Evolutionary conservation across 2,888 invertebrate genomes (phyloP), one percentile per base, ranked within the genome.

Genomic region (Luperina testacea): DNA sequence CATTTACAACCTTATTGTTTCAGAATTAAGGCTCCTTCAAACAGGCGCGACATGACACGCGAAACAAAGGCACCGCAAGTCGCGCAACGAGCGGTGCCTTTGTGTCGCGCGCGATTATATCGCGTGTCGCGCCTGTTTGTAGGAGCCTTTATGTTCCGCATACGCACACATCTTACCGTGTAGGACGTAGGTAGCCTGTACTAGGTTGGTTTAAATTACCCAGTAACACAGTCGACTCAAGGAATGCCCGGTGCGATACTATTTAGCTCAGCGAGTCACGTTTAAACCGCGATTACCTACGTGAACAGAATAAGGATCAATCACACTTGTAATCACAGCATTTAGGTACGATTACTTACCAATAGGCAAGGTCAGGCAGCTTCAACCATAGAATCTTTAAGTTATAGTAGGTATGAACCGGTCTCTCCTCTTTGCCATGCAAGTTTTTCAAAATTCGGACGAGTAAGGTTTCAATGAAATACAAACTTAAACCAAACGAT

Each of bases 281-380:
- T 85, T 77, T 38, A 45, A 53, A 68, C 71, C 67, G 67, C 82
- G 82, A 82, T 80, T 68, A 70, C 32, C 48, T 84, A 83, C 85
- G 83, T 83, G 83, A 48, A 27, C 27, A 17, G 85, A 84, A 85
- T 84, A 45, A 57, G 69, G 48, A 84, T 81, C 68, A 65, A 77
- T 72, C 51, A 75, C 71, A 76, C 59, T 63, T 75, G 67, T 68
- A 80, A 64, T 68, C 68, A 53, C 38, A 6, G 11, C 51, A 64
- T 73, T 71, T 68, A 48, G 6, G 65, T 83, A 38, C 48, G 27
- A 74, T 74, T 64, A 64, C 45, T 64, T 59, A 51, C 71, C 48
- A 59, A 64, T 53, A 69, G 24, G 42, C 48, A 27, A 70, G 59
- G 59, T 53, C 11, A 48, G 65, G 27, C 48, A 59, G 45, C 45